Base-by-base conservation (phyloP, 2,888 invertebrate genomes). In the Gymnosoma rotundatum region DNA sequence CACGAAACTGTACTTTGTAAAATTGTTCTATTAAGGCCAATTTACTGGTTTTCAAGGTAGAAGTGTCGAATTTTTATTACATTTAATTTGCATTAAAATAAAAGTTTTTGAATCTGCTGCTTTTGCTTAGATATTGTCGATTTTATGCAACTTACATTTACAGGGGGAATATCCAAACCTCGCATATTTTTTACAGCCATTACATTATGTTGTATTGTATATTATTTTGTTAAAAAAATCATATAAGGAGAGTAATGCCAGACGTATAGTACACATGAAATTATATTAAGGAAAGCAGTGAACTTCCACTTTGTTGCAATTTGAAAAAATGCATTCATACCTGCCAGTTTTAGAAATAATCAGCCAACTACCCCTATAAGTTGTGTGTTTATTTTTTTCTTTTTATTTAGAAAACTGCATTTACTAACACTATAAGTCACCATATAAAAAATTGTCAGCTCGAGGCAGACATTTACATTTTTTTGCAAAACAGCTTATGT, bases 351-450 rank as follows among this genome's bases (percentile, higher is more conserved):
- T 21, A 54, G 21, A 56, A 54, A 20, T 16, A 50, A 38, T 36
- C 14, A 52, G 32, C 21, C 12, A 69, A 25, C 56, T 12, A 69
- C 69, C 69, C 69, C 45, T 56, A 69, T 16, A 20, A 69, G 25
- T 25, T 38, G 25, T 56, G 0, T 42, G 14, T 50, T 12, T 20
- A 66, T 36, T 66, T 66, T 32, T 52, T 66, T 18, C 0, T 52
- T 52, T 8, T 12, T 8, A 52, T 20, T 36, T 12, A 36, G 36
- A 66, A 66, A 52, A 66, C n/a, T 66, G 66, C 66, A 66, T 66
- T 52, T 20, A 66, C 50, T 52, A 52, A 66, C 52, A 66, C 52
- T 50, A 21, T 20, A n/a, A 18, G 16, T 1, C 42, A 42, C 48
- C 2, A 42, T 63, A 45, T 21, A 64, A n/a, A 63, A 25, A 64